phyloP scores from a whole-genome alignment of 2,113 vertebrate species.

The Anarhynchus alexandrinus region DNA sequence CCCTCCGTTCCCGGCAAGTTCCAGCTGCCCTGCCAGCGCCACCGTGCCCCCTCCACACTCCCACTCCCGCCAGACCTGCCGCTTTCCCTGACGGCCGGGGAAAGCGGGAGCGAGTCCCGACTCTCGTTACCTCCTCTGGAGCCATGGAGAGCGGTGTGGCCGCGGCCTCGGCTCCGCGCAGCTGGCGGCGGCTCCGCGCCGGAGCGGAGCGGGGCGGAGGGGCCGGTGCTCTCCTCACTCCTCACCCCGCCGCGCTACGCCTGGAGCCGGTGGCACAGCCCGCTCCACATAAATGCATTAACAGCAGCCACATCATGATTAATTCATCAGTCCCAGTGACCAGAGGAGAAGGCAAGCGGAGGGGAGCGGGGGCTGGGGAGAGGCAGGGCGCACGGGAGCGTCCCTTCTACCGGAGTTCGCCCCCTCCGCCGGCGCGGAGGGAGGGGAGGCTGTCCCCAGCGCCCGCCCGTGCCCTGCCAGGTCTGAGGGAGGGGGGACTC shows the following conservation, averaged over 20 bases:
- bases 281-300: conserved; percentile 53
- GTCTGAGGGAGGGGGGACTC: not conserved
- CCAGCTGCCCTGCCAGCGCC: not conserved
- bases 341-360: not conserved
- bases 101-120: not conserved
- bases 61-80: not conserved
- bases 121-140: conserved; percentile 44
- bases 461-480: not conserved
- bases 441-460: not conserved
- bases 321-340: conserved; percentile 67
- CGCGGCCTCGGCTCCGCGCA: not conserved
- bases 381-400: not conserved
- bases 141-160: conserved; percentile 26
- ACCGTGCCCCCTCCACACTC: not conserved
- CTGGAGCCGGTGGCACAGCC: conserved; percentile 43
- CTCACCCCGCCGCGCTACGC: conserved; percentile 47
- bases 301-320: conserved; percentile 76
- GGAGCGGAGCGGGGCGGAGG: not conserved
- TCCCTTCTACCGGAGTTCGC: not conserved
- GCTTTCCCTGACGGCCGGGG: not conserved
- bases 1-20: not conserved
- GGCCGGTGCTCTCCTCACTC: not conserved
- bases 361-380: not conserved
- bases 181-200: not conserved
- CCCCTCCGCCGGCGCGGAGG: not conserved